phyloP scores from a whole-genome alignment of 2,888 invertebrate genomes.

The Pocota personata region DNA sequence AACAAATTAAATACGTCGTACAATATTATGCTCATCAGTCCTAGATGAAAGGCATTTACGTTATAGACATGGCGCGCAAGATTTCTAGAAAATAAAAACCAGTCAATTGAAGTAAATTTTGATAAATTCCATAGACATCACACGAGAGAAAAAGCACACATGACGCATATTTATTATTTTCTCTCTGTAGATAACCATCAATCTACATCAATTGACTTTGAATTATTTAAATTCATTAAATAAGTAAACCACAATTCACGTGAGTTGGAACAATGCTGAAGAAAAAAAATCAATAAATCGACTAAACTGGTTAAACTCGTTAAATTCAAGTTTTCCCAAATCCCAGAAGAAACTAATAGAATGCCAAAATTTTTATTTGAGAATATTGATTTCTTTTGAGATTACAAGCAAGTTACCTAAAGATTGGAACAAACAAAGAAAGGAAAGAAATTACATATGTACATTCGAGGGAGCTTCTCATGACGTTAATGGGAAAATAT shows the following conservation, averaged over 20 bases:
- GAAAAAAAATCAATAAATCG: constrained; percentile 10
- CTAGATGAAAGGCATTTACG: neutral
- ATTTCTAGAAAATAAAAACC: neutral
- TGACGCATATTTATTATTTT: neutral
- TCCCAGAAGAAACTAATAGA: neutral
- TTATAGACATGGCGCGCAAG: neutral
- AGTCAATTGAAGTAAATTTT: neutral
- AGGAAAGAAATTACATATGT: neutral
- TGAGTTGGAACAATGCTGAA: neutral
- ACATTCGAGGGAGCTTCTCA: no score
- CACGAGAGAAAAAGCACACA: neutral
- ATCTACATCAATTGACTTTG: neutral
- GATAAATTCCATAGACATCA: neutral
- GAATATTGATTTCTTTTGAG: neutral
- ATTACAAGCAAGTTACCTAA: neutral
- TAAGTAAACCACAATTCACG: neutral
- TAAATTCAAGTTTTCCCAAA: neutral
- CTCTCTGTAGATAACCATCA: neutral
- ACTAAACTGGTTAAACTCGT: neutral
- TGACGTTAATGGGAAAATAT: neutral
- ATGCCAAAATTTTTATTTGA: neutral
- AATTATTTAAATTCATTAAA: neutral
- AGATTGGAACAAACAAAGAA: neutral
- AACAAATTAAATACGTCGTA: neutral
- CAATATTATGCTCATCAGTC: neutral